Evolutionary conservation across 1,140 invertebrate species (phyloP).

Genomic region (Nomia melanderi): DNA sequence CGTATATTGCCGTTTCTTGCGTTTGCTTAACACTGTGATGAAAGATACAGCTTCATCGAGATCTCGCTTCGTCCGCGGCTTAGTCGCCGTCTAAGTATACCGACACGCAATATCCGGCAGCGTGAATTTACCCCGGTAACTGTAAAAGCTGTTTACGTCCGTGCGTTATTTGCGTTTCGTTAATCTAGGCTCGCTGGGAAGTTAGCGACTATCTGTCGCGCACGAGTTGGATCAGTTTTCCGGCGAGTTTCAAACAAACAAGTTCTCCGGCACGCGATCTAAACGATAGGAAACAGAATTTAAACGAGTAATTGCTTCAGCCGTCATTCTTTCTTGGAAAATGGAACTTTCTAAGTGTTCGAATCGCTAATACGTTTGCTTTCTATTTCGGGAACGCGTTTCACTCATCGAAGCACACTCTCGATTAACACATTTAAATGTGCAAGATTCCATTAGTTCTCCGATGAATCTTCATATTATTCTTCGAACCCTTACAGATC

Average conservation of each 20-base stretch:
- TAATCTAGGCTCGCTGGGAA: constrained; percentile 28
- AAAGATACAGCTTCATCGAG: not conserved
- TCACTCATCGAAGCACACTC: no score
- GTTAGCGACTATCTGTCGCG: constrained; percentile 17
- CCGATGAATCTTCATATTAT: no score
- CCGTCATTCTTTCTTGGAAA: no score
- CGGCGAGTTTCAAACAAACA: not conserved
- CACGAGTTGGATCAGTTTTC: not conserved
- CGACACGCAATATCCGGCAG: not conserved
- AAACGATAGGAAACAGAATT: no score
- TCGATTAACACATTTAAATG: no score
- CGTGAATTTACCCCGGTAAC: constrained; percentile 9
- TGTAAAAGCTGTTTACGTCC: constrained; percentile 27
- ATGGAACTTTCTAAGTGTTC: not conserved
- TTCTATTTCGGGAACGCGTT: not conserved
- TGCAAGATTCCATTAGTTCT: no score
- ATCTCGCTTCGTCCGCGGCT: not conserved
- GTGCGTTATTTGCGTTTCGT: constrained; percentile 24
- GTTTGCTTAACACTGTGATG: no score
- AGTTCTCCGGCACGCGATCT: not conserved
- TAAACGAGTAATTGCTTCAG: not conserved
- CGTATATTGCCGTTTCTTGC: no score
- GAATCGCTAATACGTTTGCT: no score
- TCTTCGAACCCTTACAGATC: no score
- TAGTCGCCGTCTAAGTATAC: not conserved